Evolutionary conservation across 2,888 invertebrate species (phyloP).

Genomic region (Parochlus steinenii): DNA sequence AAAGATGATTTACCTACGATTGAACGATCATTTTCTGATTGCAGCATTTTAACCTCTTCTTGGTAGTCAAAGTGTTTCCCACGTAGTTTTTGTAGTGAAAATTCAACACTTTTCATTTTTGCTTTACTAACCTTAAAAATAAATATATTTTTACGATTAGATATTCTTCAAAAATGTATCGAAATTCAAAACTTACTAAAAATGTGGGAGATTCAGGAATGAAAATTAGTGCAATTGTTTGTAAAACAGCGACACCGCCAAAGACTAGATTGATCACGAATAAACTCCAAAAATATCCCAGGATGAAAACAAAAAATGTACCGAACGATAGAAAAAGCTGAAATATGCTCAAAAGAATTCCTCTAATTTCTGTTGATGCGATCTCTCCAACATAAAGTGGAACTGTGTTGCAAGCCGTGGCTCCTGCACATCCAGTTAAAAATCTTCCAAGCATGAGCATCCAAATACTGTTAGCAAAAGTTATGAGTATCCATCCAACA

Average conservation of each 20-base stretch:
- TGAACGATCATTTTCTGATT: background rate
- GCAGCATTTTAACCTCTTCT: background rate
- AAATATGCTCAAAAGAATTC: conserved; percentile 4
- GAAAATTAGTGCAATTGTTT: background rate
- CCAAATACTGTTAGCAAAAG: background rate
- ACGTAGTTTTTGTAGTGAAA: background rate
- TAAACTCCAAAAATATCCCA: conserved; percentile 4
- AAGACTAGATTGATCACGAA: conserved; percentile 2
- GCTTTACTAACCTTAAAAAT: too few relatives aligned
- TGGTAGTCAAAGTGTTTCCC: too few relatives aligned
- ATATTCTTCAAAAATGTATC: too few relatives aligned
- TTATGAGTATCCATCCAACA: conserved; percentile 2
- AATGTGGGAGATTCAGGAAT: conserved; percentile 3
- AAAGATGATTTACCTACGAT: background rate
- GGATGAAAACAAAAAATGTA: conserved; percentile 1
- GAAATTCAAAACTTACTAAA: too few relatives aligned
- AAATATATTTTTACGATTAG: too few relatives aligned
- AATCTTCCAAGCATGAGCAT: conserved; percentile 5
- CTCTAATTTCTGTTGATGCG: background rate
- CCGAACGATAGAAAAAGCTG: conserved; percentile 4
- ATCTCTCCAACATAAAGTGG: conserved; percentile 9
- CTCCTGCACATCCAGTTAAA: background rate
- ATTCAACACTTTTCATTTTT: background rate
- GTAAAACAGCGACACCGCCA: conserved; percentile 3
- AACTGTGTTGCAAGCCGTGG: background rate